Evolutionary conservation across 2,888 invertebrate genomes (phyloP), one percentile per base, ranked within the genome.

Genomic region (Apeira syringaria): DNA sequence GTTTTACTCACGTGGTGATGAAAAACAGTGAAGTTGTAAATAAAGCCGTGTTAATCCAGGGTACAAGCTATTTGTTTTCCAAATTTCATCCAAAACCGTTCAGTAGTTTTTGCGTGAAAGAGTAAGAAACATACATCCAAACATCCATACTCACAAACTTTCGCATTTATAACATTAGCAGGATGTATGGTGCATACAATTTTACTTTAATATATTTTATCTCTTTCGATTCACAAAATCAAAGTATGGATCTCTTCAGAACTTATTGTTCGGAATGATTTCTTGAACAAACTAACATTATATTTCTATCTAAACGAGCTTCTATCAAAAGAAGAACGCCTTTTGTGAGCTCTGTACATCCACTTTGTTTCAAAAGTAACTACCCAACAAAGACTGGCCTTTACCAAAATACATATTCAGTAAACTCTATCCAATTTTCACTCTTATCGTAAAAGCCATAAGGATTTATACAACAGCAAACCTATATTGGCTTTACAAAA

Each of bases 341-440:
- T 33, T 40, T 40, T 40, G 40, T 40, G 33, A 40, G 39, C 15
- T 39, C 38, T 17, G 31, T 11, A 40, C 40, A 32, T 39, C 20
- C 38, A 40, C 40, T 33, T 40, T 40, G 40, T 40, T 40, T 28
- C 33, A 33, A 28, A 33, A 40, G 32, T 39, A 32, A 39, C 24
- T 24, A 24, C 40, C 15, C 22, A 20, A 33, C 40, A 40, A 40
- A 40, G 33, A 22, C 33, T 24, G 8, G 12, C 3, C 27, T 13
- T n/a, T 2, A 7, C 11, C 31, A 8, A 39, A 4, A 39, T 17
- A 18, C 25, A 20, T 24, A 9, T 26, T 9, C 1, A n/a, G 1
- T 3, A 5, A 3, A 18, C 7, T 3, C 2, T 10, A 22, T 22
- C 13, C 1, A 9, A 36, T 7, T 12, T 6, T 22, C 12, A 20